These are phyloP conservation scores for Melinopterus prodromus DNA, from an alignment of 2,888 invertebrate species.

Conservation along the genomic window DNA sequence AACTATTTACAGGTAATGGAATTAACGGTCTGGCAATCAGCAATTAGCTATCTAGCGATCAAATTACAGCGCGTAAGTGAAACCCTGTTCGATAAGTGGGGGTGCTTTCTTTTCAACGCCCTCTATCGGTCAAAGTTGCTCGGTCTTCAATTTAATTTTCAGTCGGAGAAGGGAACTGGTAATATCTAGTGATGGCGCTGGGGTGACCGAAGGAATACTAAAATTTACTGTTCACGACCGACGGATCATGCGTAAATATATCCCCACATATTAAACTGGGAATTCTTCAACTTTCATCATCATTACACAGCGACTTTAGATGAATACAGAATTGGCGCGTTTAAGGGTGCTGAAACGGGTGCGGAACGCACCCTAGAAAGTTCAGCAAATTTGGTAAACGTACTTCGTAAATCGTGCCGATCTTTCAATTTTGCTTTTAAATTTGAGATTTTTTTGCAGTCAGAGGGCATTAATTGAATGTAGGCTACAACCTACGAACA, in stretches of 20 bases:
- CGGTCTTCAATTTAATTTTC: background rate
- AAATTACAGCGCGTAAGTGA: background rate
- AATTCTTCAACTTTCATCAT: background rate
- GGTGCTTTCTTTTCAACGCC: background rate
- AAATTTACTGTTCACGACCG: background rate
- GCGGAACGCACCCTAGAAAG: too few relatives aligned
- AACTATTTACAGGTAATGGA: background rate
- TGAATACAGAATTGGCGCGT: background rate
- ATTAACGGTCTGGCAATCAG: background rate
- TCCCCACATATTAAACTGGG: background rate
- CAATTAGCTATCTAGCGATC: background rate
- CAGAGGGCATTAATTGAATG: too few relatives aligned
- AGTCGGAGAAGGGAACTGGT: background rate
- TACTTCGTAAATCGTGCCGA: too few relatives aligned
- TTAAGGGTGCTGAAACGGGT: too few relatives aligned
- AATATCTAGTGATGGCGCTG: background rate
- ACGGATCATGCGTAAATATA: background rate
- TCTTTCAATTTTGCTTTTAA: too few relatives aligned
- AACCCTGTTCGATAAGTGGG: background rate
- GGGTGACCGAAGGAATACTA: background rate
- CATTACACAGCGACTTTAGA: background rate
- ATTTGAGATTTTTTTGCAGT: too few relatives aligned
- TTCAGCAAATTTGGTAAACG: too few relatives aligned
- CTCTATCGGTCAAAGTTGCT: background rate
- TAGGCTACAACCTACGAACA: too few relatives aligned